Evolutionary conservation across 2,113 vertebrate species (phyloP), one percentile per base, ranked within the genome.

Genomic region (Steatornis caripensis): DNA sequence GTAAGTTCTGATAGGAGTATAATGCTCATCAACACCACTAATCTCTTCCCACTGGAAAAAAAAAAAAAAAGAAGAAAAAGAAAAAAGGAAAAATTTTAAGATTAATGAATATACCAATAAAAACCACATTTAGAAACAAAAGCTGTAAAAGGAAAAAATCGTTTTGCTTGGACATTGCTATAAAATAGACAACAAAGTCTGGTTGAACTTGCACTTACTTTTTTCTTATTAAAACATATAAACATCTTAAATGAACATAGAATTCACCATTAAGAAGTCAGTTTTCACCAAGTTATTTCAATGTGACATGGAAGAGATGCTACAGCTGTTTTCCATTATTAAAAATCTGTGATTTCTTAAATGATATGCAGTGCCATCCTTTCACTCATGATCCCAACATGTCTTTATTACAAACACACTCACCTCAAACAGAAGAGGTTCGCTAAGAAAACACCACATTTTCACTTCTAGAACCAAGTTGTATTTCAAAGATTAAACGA

Each of bases 1-100:
- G 97, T 99, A 99, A 65, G 99, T 99, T 96, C 99, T 98, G 97
- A 99, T 99, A 1, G 99, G 99, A 57, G 99, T 99, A 97, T 99
- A 99, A 92, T 99, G 99, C 90, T 99, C 99, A 87, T 99, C 99
- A 75, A 99, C 99, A 45, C 99, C 99, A 69, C 99, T 99, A 94
- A 99, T 99, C 97, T 99, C 99, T 98, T 99, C 99, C 99, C 99
- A 99, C 99, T 99, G 96, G 20, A 74, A 39, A 71, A 70, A 39
- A 58, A 53, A 58, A 20, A 23, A 57, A 2, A 15, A 24, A 32
- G 68, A 29, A 43, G 55, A 48, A 62, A 27, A 79, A 7, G 5
- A 48, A 36, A 24, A 70, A 62, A 57, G 1, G 10, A 80, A 77
- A 89, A 16, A 36, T 61, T 36, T 41, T 84, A 61, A 89, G 18